phyloP scores from a whole-genome alignment of 2,797 vertebrate species.

The Myoxocephalus aenaeus region DNA sequence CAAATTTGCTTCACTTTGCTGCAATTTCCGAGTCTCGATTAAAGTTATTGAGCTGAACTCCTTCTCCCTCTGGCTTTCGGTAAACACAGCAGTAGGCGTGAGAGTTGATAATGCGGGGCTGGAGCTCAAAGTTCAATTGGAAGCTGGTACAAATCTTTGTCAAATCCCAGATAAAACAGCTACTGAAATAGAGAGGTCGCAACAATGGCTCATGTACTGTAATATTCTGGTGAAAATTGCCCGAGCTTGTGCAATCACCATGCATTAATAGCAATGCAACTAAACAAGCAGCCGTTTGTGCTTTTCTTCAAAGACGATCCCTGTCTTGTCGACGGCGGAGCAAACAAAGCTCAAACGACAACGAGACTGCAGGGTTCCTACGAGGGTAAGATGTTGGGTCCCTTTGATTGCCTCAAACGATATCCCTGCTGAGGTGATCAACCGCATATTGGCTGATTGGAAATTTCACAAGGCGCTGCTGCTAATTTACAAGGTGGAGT shows the following conservation, averaged over 20 bases:
- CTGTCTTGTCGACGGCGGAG: constrained; percentile 29
- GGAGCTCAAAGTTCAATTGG: neutral
- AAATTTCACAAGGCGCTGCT: constrained; percentile 68
- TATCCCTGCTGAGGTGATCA: constrained; percentile 74
- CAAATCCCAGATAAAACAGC: constrained; percentile 14
- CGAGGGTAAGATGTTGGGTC: constrained; percentile 41
- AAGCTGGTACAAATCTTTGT: constrained; percentile 21
- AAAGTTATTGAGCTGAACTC: constrained; percentile 45
- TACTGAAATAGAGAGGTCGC: constrained; percentile 7
- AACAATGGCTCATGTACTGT: neutral
- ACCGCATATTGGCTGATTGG: constrained; percentile 64
- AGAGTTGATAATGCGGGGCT: neutral
- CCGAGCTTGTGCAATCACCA: neutral
- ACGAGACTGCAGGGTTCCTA: constrained; percentile 40
- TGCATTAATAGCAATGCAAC: constrained; percentile 14
- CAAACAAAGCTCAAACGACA: constrained; percentile 44
- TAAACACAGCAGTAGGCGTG: constrained; percentile 39
- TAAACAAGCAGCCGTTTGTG: constrained; percentile 12
- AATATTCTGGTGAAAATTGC: constrained; percentile 3
- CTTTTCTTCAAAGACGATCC: constrained; percentile 32
- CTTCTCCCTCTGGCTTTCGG: constrained; percentile 38
- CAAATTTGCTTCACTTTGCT: constrained; percentile 48
- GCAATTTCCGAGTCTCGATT: constrained; percentile 60
- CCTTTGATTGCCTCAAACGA: constrained; percentile 66
- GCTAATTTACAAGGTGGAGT: constrained; percentile 70